Conservation (phyloP, 2,888 invertebrate species). For the Eumerus sabulonum region DNA sequence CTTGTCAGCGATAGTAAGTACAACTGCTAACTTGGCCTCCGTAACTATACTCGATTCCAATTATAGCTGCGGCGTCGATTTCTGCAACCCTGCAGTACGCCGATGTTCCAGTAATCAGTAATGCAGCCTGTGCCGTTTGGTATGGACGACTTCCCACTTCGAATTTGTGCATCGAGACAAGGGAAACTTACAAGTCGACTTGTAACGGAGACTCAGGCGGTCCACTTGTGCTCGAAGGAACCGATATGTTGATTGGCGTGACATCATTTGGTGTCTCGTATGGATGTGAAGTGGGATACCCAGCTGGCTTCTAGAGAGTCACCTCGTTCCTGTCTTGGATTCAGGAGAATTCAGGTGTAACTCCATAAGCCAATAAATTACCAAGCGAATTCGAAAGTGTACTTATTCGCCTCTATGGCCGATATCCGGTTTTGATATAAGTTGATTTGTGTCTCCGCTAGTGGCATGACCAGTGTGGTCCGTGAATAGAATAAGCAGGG, state of each 20-base stretch:
- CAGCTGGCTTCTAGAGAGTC: slow-evolving; percentile 69
- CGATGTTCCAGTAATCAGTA: slow-evolving; percentile 70
- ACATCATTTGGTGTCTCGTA: slow-evolving; percentile 69
- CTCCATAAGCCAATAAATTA: background rate
- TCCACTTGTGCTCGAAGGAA: slow-evolving; percentile 73
- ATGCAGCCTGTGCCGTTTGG: slow-evolving; percentile 70
- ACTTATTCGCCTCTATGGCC: too few relatives aligned
- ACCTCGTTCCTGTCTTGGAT: slow-evolving; percentile 63
- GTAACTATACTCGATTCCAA: background rate
- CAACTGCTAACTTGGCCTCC: too few relatives aligned
- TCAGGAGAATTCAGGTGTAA: slow-evolving; percentile 14
- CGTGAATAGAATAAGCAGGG: too few relatives aligned
- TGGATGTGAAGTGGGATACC: slow-evolving; percentile 69
- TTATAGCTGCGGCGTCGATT: slow-evolving; percentile 45
- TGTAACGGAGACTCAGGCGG: slow-evolving; percentile 79
- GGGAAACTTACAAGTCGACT: slow-evolving; percentile 72
- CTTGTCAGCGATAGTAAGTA: slow-evolving; percentile 57
- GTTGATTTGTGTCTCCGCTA: too few relatives aligned
- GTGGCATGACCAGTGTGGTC: too few relatives aligned
- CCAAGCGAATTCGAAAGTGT: too few relatives aligned
- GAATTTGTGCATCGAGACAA: slow-evolving; percentile 74
- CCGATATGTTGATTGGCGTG: slow-evolving; percentile 70
- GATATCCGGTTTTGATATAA: too few relatives aligned
- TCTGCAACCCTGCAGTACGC: slow-evolving; percentile 71
- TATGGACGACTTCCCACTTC: slow-evolving; percentile 68